Evolutionary conservation across 1,140 invertebrate genomes (phyloP).

Genomic region (Dinothrombium tinctorium): DNA sequence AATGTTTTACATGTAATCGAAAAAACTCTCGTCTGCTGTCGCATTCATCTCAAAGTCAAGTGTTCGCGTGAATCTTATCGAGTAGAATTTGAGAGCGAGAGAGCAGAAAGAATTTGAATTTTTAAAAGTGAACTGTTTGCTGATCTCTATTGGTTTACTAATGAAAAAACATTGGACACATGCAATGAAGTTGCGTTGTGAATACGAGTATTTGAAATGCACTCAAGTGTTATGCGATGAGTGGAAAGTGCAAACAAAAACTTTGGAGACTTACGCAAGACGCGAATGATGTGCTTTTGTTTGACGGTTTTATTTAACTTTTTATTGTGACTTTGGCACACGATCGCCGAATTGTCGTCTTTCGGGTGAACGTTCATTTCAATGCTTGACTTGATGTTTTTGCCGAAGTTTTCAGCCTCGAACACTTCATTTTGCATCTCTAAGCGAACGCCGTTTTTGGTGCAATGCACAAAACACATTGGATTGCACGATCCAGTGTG

Average conservation of each 20-base stretch:
- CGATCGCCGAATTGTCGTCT: constrained; percentile 63
- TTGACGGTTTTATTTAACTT: constrained; percentile 51
- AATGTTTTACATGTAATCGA: no score
- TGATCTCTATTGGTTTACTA: no score
- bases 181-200: background rate
- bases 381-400: constrained; percentile 49
- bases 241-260: constrained; percentile 6
- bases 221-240: no score
- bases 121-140: no score
- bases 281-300: constrained; percentile 58
- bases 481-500: constrained; percentile 79
- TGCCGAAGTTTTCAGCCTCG: constrained; percentile 53
- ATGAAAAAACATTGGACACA: background rate
- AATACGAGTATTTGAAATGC: no score
- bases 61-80: no score
- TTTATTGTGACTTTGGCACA: constrained; percentile 68
- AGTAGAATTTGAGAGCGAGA: no score
- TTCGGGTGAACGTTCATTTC: constrained; percentile 57
- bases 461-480: constrained; percentile 67
- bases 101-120: no score
- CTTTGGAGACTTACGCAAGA: constrained; percentile 50
- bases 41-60: no score
- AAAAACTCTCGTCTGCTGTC: no score
- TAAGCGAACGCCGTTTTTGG: constrained; percentile 51
- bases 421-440: constrained; percentile 40